Evolutionary conservation across 2,888 invertebrate genomes (phyloP).

Genomic region (Dicroscelio sp.): DNA sequence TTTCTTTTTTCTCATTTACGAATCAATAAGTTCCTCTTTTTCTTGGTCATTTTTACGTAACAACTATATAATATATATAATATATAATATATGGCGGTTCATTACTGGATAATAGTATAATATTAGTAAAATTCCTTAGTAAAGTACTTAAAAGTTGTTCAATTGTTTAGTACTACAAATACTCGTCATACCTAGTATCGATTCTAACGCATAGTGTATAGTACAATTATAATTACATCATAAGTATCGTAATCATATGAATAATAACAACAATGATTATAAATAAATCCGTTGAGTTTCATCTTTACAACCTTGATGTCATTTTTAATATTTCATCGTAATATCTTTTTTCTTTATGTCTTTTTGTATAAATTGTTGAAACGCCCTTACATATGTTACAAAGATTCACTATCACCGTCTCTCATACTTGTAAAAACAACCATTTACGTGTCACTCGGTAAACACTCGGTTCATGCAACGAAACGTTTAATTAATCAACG

Average conservation of each 20-base stretch:
- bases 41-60: constrained; percentile 91
- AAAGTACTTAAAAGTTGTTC: constrained; percentile 82
- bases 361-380: constrained; percentile 81
- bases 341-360: constrained; percentile 16
- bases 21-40: constrained; percentile 83
- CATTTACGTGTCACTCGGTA: constrained; percentile 73
- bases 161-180: constrained; percentile 83
- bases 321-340: constrained; percentile 58
- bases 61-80: constrained; percentile 87
- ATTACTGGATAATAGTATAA: constrained; percentile 82
- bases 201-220: constrained; percentile 83
- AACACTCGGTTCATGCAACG: constrained; percentile 73
- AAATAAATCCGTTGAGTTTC: constrained; percentile 83
- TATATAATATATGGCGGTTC: constrained; percentile 83
- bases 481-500: constrained; percentile 76
- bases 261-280: constrained; percentile 85
- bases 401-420: constrained; percentile 78
- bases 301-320: constrained; percentile 83
- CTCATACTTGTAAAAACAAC: constrained; percentile 80
- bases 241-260: constrained; percentile 82
- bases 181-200: constrained; percentile 80
- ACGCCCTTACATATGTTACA: constrained; percentile 78
- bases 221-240: constrained; percentile 83
- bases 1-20: constrained; percentile 52
- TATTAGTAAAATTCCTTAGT: constrained; percentile 84